Base-by-base conservation (phyloP, 37 sponge, comb jelly and placozoan species). In the Amphimedon queenslandica region DNA sequence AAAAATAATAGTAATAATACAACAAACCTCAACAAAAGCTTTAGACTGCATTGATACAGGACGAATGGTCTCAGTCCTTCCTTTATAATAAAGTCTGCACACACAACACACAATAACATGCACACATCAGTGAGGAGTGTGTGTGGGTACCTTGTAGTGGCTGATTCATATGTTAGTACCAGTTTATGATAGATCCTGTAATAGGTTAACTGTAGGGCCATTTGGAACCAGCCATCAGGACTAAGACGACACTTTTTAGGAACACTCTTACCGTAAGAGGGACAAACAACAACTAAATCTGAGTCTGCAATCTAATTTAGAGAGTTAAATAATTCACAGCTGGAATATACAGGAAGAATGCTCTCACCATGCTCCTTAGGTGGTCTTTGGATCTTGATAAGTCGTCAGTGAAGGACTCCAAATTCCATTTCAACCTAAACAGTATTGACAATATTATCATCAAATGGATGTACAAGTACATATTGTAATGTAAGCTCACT, bases 41-140 rank as follows among this genome's bases (percentile, higher is more conserved):
- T 68, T 43, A 2, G 92, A 91, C 38, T 71, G 31, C 21, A 76
- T 77, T 24, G 92, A 83, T 33, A 86, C 84, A 21, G 92, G 92
- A 38, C 92, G 92, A 67, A 91, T 91, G 66, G 92, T 91, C 80
- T 91, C 92, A 33, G 92, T 91, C 4, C 92, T 76, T 8, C 92
- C 92, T 18, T 86, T 31, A 69, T 86, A 86, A 64, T 79, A 91
- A 72, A 91, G 67, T 37, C 92, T 82, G 61, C 21, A 60, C 28
- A 60, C 4, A 60, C 8, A n/a, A 25, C 5, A 25, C 21, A 25
- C 21, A n/a, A 60, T 25, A n/a, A 60, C 28, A 25, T 60, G 27
- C 61, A n/a, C 5, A 13, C 21, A n/a, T 25, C 21, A 25, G 28
- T 60, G 24, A 25, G 27, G 28, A 6, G 23, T n/a, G 5, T n/a